Base-by-base conservation (phyloP, 2,888 invertebrate genomes). In the Oscheius myriophilus region DNA sequence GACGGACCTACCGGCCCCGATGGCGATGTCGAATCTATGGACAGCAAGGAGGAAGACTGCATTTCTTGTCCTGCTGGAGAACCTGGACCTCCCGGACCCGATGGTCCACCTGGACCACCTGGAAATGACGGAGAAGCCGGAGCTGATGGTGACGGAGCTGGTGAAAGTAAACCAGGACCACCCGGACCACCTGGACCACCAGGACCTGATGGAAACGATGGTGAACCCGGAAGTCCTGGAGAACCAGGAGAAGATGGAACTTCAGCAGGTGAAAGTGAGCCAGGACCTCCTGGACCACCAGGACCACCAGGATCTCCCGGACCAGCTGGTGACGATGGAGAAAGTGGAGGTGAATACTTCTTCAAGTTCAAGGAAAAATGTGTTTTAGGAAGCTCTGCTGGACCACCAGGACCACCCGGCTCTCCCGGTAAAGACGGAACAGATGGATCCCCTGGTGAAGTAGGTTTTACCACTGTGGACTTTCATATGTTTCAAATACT, bases 271-370 rank as follows among this genome's bases (percentile, higher is more conserved):
- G n/a, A n/a, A n/a, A 12, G 12, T 3, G 18, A 42, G 25, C 57
- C 57, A 2, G 57, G 57, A 41, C 57, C 41, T 18, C 57, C 61
- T 46, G 61, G 61, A 26, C 16, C 25, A 18, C 26, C 25, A 4
- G 61, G 61, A n/a, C 61, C 21, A 33, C 61, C 61, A 3, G 61
- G 61, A 25, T n/a, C 49, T 25, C n/a, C n/a, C n/a, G n/a, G n/a
- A n/a, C n/a, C n/a, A n/a, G n/a, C n/a, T n/a, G n/a, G n/a, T n/a
- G n/a, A n/a, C n/a, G n/a, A n/a, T n/a, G n/a, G n/a, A n/a, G n/a
- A n/a, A n/a, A n/a, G n/a, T n/a, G n/a, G n/a, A n/a, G n/a, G n/a
- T n/a, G n/a, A n/a, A n/a, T n/a, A n/a, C n/a, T n/a, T n/a, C n/a
- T n/a, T n/a, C n/a, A n/a, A n/a, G n/a, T n/a, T n/a, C n/a, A n/a